Evolutionary conservation across 2,797 vertebrate genomes (phyloP).

Genomic region (Jordanella pulchra): DNA sequence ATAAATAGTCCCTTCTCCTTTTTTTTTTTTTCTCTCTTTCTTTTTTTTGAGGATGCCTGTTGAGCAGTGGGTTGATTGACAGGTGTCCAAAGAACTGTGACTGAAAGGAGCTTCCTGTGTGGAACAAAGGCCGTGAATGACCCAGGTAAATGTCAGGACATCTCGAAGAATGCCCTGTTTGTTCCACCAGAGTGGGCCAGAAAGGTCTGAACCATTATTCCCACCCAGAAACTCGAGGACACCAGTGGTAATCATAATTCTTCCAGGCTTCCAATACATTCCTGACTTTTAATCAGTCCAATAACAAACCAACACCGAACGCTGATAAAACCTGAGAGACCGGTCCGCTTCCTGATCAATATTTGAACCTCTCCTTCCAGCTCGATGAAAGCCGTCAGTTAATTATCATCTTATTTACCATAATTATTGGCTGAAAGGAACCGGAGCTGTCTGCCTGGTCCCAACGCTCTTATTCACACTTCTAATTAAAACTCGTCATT

Average conservation of each 20-base stretch:
- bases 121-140: slow-evolving; percentile 36
- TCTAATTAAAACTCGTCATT: slow-evolving; percentile 97
- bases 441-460: slow-evolving; percentile 58
- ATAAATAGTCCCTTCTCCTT: slow-evolving; percentile 15
- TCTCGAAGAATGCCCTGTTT: slow-evolving; percentile 38
- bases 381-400: slow-evolving; percentile 85
- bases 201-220: slow-evolving; percentile 49
- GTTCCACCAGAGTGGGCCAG: slow-evolving; percentile 19
- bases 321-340: neutral
- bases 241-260: neutral
- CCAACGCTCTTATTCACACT: slow-evolving; percentile 83
- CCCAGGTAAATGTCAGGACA: slow-evolving; percentile 65
- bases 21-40: too few relatives aligned
- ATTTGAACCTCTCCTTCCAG: slow-evolving; percentile 54
- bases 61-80: slow-evolving; percentile 47
- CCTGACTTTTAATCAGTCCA: slow-evolving; percentile 12
- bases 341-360: slow-evolving; percentile 28
- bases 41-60: slow-evolving; percentile 16
- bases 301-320: slow-evolving; percentile 25
- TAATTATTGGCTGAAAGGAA: slow-evolving; percentile 59
- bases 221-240: neutral
- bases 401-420: slow-evolving; percentile 55
- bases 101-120: slow-evolving; percentile 59
- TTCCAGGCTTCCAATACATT: neutral
- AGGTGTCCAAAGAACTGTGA: slow-evolving; percentile 40